Conservation (phyloP, 2,113 vertebrate genomes). For the Vulpes vulpes region DNA sequence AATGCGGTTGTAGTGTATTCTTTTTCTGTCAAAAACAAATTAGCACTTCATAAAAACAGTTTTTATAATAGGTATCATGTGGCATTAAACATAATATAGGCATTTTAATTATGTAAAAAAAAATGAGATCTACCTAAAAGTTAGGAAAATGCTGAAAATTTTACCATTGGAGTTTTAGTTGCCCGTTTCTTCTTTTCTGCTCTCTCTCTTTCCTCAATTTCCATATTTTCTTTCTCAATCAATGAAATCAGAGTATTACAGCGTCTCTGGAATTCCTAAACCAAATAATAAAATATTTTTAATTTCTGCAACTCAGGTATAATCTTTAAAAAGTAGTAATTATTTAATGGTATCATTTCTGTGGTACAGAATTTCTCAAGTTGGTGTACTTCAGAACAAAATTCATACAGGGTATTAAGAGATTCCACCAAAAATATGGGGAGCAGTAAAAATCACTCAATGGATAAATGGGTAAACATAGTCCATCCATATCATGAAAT, state of each 20-base stretch:
- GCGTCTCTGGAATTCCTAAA: slow-evolving; percentile 94
- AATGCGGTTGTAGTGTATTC: neutral
- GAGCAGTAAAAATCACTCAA: neutral
- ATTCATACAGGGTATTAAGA: slow-evolving; percentile 12
- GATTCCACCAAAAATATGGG: neutral
- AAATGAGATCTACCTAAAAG: slow-evolving; percentile 83
- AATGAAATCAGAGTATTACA: slow-evolving; percentile 95
- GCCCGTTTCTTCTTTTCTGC: slow-evolving; percentile 94
- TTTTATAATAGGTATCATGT: slow-evolving; percentile 65
- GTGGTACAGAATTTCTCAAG: slow-evolving; percentile 31
- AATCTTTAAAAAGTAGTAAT: slow-evolving; percentile 54
- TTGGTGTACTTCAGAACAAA: slow-evolving; percentile 49
- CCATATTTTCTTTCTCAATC: slow-evolving; percentile 96
- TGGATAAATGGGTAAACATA: slow-evolving; percentile 22
- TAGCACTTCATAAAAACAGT: slow-evolving; percentile 72
- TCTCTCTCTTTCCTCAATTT: slow-evolving; percentile 95
- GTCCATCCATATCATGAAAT: neutral
- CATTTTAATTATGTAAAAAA: slow-evolving; percentile 81
- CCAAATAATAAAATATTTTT: slow-evolving; percentile 66
- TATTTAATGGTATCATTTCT: slow-evolving; percentile 55
- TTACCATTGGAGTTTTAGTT: slow-evolving; percentile 91
- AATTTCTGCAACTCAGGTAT: slow-evolving; percentile 52
- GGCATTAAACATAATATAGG: slow-evolving; percentile 74
- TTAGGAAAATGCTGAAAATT: slow-evolving; percentile 85
- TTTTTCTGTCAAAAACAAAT: slow-evolving; percentile 73